A percentile compares a stretch with the other conserved stretches of the same genome.
Evolutionary conservation across 2,113 vertebrate species (phyloP).

Genomic region (cat (Felis catus)): F.catus_Fca126_mat1.0 CM031419.1:205805001-205805500

Average conservation of each 20-base stretch:
- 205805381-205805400: neutral
- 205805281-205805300: neutral
- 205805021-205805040: conserved; percentile 25
- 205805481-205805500: neutral
- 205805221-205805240: neutral
- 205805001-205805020: conserved; percentile 22
- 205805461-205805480: conserved; percentile 41
- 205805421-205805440: neutral
- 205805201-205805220: conserved; percentile 50
- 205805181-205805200: conserved; percentile 43
- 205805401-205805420: fast-evolving
- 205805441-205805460: conserved; percentile 25
- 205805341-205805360: neutral
- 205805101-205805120: neutral
- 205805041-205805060: neutral
- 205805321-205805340: neutral
- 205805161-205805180: neutral
- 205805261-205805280: neutral
- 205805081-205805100: neutral
- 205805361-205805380: neutral
- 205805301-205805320: conserved; percentile 19
- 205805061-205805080: neutral
- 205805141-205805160: neutral
- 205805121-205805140: neutral
- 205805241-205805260: neutral